Evolutionary conservation across 2,888 invertebrate genomes (phyloP), one percentile per base, ranked within the genome.

Genomic region (Maniola hyperantus): DNA sequence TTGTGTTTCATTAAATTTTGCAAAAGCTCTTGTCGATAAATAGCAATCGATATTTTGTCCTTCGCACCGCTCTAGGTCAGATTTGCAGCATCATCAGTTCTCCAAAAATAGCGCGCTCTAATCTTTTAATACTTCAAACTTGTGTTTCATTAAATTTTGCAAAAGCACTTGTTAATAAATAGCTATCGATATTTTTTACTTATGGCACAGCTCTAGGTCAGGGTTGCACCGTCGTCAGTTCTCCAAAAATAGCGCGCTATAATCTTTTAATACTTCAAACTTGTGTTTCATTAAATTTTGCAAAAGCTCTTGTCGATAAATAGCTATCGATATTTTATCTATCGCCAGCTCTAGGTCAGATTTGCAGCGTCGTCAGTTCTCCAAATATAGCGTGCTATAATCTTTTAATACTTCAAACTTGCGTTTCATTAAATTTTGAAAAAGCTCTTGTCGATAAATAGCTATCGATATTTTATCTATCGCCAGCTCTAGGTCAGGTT

Each of bases 41-140:
- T n/a, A n/a, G 0, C n/a, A 1, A 46, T 15, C 15, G 15, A 46
- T 15, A 46, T n/a, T n/a, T n/a, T 67, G 44, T 5, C 0, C 8
- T 2, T 15, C 58, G 36, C 74, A n/a, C 68, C 65, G n/a, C 73
- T 65, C 74, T 74, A 39, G 51, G 55, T 15, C 55, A 64, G 65
- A 72, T 77, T 73, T 75, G 79, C 77, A 81, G 73, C 67, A 69
- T 71, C 72, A 67, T 66, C 80, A 82, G 79, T 80, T 81, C 80
- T 79, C 72, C 83, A 82, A 85, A 89, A 89, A 89, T 89, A 89
- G 88, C 82, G 60, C 50, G 87, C 85, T 91, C 87, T 89, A 91
- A 91, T 91, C 89, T 91, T 91, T 91, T 92, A 91, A 91, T 91
- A 91, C 92, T 87, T 91, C 91, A 4, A 90, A 90, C 89, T 88